Base-by-base conservation (phyloP, 2,888 invertebrate species). In the Cheilosia urbana region DNA sequence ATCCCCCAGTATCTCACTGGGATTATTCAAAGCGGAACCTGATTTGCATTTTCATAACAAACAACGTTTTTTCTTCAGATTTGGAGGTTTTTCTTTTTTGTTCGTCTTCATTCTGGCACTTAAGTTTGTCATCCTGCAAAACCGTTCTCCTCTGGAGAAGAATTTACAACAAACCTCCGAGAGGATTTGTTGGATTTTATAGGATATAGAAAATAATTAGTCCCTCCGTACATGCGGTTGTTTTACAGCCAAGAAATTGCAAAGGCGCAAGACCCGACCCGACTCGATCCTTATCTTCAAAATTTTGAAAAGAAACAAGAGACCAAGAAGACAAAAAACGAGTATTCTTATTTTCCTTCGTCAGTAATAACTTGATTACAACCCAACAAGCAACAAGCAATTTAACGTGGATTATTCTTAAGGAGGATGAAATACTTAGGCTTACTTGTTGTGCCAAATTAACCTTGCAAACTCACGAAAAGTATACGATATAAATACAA, bases 351-450 rank as follows among this genome's bases (percentile, higher is more conserved):
- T 53, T 27, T 42, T 37, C 49, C 34, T 55, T 57, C 6, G 27
- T 42, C 51, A 24, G 40, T 62, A 80, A 80, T 66, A 69, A 82
- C 30, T 72, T 72, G 82, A 82, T 82, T 78, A 78, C 47, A 76
- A 53, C 65, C 34, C 37, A 57, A 51, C 51, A 40, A 47, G 82
- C 78, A 82, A 62, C 71, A 82, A 72, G 72, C 78, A 78, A 82
- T 82, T 82, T 82, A 72, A 71, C 77, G 62, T 47, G 72, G 78
- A 71, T 82, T 72, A 78, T 72, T 72, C 30, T 72, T 60, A 60
- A 71, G 60, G 51, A 53, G 53, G 58, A 66, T 72, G 65, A 75
- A 76, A 76, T 76, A 24, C 55, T 57, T 27, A 53, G 51, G 47
- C 57, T 9, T 42, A 71, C 24, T 77, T 45, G 51, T 57, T 42